Evolutionary conservation across 2,797 vertebrate species (phyloP), one percentile per base, ranked within the genome.

Genomic region (Cichlasoma orientale): DNA sequence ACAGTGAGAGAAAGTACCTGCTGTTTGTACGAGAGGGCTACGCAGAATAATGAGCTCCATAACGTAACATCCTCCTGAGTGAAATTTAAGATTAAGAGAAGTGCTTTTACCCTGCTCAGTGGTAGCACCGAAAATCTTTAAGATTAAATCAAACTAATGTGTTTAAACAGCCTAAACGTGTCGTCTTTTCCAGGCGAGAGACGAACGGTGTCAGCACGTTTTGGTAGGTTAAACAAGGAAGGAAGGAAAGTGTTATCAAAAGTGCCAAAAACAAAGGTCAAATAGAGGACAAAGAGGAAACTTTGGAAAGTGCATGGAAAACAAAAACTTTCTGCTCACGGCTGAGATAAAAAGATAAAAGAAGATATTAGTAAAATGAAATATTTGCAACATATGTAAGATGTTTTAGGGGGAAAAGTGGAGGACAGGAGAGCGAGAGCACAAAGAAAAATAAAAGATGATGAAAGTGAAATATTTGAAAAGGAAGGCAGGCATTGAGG

Each of bases 1-100:
- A 19, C 54, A 21, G 73, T 23, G 74, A 74, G 79, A 82, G 59
- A 50, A 83, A 59, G 52, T 41, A 59, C 77, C 86, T 84, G 86
- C 83, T 88, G 82, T 59, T 84, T 44, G 7, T 70, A 54, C 61
- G 74, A 41, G 70, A 80, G 79, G 82, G 73, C 72, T 85, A 53
- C 33, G 9, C 78, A 86, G 78, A 90, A 88, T 90, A 83, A 89
- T 87, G 29, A 87, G 75, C 57, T 71, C 69, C 66, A 38, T 80
- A 81, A 77, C 31, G 75, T 70, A 44, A 82, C 79, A 36, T 85
- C 75, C 75, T 88, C 85, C 77, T 1, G 36, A 71, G 78, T 77
- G 59, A 78, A 86, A 78, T 52, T 56, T 38, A 61, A 84, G 69
- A 87, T 82, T 75, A 72, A 86, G 52, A 63, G 41, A 63, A 63